Percentiles rank a stretch among this genome's conserved stretches.
Evolutionary conservation across 2,113 vertebrate genomes (phyloP).

Genomic region (Hiodon tergisus): DNA sequence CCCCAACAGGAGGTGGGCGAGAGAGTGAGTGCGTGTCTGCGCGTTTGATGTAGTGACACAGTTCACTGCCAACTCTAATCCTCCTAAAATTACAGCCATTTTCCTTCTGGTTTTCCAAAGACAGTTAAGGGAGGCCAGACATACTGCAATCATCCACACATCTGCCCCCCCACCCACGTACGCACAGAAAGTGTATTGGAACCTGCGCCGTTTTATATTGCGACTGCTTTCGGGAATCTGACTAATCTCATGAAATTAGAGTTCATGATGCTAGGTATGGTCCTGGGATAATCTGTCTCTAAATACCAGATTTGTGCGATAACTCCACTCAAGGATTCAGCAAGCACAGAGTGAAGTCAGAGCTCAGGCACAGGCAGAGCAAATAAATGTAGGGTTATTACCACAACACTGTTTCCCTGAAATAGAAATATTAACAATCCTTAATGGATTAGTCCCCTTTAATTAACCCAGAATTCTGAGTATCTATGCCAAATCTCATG

Average conservation of each 20-base stretch:
- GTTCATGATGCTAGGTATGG: conserved; percentile 15
- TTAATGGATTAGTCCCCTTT: too few species aligned
- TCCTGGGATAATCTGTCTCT: conserved; percentile 30
- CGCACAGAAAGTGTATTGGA: background rate
- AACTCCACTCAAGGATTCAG: conserved; percentile 12
- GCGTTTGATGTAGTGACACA: background rate
- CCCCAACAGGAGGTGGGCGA: background rate
- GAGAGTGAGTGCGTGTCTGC: background rate
- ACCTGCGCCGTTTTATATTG: background rate
- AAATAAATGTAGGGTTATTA: background rate
- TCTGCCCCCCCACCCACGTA: background rate
- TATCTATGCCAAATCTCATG: too few species aligned
- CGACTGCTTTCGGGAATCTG: background rate
- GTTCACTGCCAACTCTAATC: background rate
- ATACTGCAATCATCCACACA: too few species aligned
- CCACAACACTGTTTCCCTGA: too few species aligned
- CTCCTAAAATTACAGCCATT: background rate
- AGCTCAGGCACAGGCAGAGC: background rate
- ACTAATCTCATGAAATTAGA: background rate
- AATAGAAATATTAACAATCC: too few species aligned
- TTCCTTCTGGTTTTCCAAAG: background rate
- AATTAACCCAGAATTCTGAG: too few species aligned
- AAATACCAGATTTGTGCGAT: conserved; percentile 31
- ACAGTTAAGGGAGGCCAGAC: background rate
- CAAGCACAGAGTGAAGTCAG: background rate